Base-by-base conservation (phyloP, 2,888 invertebrate species). In the Nomada goodeniana region DNA sequence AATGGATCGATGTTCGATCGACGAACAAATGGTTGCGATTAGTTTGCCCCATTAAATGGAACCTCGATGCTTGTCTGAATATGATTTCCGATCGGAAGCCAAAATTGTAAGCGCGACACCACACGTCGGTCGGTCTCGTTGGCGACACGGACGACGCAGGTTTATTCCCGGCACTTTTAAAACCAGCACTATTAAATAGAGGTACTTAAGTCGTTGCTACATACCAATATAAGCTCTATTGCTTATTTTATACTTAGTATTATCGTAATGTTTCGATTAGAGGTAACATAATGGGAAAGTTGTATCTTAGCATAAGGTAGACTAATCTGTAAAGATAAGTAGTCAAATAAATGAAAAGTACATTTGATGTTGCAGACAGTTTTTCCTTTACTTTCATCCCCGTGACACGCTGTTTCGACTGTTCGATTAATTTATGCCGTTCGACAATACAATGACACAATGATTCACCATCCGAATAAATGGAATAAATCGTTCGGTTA, bases 191-290 rank as follows among this genome's bases (percentile, higher is more conserved):
- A 91, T 60, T 85, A 87, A 91, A 89, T 89, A 88, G 89, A 89
- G 86, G 89, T 91, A 92, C 91, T 92, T 90, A 90, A 91, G 90
- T 92, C 91, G 92, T 92, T 92, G 93, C 92, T 93, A 93, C 90
- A 93, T 91, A 91, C 87, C 89, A 91, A 91, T 90, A 91, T 91
- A 92, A 92, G 92, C 92, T 92, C 91, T 92, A 92, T 90, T 91
- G 92, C 92, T 94, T 93, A 93, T 94, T 93, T 94, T 93, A 93
- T 93, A 93, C 93, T 93, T 93, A 93, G 92, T 91, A 91, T 91
- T 90, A 89, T 89, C 90, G 86, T 91, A 91, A 91, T 83, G 89
- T 92, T 92, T 91, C 89, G 90, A 90, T 89, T 92, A 93, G 92
- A 90, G 90, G 87, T 90, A 91, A 92, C 84, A 91, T 93, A 92